Percentiles rank a stretch among this genome's conserved stretches.
Conservation (phyloP, 2,888 invertebrate species). For the Drosophila stalkeri region DNA sequence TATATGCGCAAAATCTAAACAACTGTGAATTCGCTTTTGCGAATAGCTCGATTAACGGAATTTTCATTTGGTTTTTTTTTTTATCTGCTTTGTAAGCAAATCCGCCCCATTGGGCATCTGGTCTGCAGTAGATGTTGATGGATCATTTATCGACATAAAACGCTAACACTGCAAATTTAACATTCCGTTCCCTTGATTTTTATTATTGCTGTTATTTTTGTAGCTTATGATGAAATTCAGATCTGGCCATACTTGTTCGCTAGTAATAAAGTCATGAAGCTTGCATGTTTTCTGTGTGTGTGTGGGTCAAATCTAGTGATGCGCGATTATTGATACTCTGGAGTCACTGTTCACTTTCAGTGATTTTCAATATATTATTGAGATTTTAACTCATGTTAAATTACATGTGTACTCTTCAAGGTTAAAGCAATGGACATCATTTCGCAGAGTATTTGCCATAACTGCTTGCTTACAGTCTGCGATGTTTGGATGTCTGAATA, state of each 20-base stretch:
- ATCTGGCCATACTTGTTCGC: constrained; percentile 20
- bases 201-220: constrained; percentile 5
- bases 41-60: not conserved
- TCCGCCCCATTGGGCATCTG: constrained; percentile 29
- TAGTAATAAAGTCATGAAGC: constrained; percentile 23
- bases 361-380: not conserved
- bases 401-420: too few relatives aligned
- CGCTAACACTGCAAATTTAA: constrained; percentile 19
- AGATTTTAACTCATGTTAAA: too few relatives aligned
- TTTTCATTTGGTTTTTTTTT: not conserved
- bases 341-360: not conserved
- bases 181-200: constrained; percentile 1
- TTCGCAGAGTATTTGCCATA: too few relatives aligned
- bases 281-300: not conserved
- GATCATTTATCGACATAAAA: constrained; percentile 22
- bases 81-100: constrained; percentile 2
- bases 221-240: constrained; percentile 42
- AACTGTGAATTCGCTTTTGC: constrained; percentile 7
- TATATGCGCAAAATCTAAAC: constrained; percentile 16
- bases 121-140: not conserved
- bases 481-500: too few relatives aligned
- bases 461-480: too few relatives aligned
- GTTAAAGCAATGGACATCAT: too few relatives aligned
- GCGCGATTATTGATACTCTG: not conserved
- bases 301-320: constrained; percentile 8